Evolutionary conservation across 2,888 invertebrate genomes (phyloP).

Genomic region (Himalopsyche tibetana): DNA sequence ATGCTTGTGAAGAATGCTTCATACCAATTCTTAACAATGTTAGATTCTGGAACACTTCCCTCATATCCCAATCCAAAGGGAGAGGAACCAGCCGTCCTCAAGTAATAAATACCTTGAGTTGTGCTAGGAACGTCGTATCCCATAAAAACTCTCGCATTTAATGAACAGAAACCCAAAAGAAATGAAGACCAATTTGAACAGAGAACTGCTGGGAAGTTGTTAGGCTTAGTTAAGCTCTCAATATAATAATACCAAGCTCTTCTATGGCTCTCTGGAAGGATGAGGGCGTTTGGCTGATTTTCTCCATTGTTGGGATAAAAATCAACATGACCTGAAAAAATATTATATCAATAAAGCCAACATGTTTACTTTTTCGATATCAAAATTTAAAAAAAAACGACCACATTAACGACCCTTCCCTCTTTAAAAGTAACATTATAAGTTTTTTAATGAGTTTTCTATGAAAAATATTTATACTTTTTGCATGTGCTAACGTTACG

Average conservation of each 20-base stretch:
- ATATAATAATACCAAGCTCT: slow-evolving; percentile 69
- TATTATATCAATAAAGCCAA: background rate
- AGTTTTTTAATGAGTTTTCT: too few relatives aligned
- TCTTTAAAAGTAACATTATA: too few relatives aligned
- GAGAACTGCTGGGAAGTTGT: slow-evolving; percentile 68
- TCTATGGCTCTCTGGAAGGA: slow-evolving; percentile 72
- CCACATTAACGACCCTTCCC: too few relatives aligned
- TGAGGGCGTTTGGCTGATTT: slow-evolving; percentile 71
- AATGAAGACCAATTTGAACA: slow-evolving; percentile 52
- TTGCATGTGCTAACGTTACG: too few relatives aligned
- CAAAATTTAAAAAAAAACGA: too few relatives aligned
- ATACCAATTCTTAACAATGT: background rate
- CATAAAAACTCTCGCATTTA: slow-evolving; percentile 46
- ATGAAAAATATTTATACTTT: too few relatives aligned
- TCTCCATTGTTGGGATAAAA: slow-evolving; percentile 72
- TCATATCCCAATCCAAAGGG: slow-evolving; percentile 50
- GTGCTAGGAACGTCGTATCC: slow-evolving; percentile 50
- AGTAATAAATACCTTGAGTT: slow-evolving; percentile 47
- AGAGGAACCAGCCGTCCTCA: slow-evolving; percentile 41
- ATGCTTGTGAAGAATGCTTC: slow-evolving; percentile 6
- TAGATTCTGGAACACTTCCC: background rate
- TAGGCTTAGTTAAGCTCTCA: slow-evolving; percentile 68
- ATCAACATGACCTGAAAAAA: slow-evolving; percentile 71
- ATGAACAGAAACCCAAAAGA: slow-evolving; percentile 43
- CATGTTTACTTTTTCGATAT: too few relatives aligned